These are phyloP conservation scores for Alcedo quadribrachys DNA, from an alignment of 2,797 vertebrate genomes.

Conservation along the genomic window DNA sequence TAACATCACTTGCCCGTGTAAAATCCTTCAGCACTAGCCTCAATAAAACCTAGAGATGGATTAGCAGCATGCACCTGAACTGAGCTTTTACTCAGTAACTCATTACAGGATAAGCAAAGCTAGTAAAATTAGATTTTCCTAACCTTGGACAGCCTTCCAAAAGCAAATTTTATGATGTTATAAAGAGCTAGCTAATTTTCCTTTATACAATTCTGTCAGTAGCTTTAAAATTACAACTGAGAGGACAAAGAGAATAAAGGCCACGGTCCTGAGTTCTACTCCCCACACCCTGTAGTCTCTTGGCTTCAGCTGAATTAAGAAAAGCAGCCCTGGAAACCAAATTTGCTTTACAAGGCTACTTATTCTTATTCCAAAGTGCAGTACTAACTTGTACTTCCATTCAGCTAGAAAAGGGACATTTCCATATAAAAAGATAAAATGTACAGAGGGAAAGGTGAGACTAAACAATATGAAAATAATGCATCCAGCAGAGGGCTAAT, in stretches of 20 bases:
- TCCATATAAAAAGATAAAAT: slow-evolving; percentile 52
- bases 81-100: neutral
- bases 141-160: neutral
- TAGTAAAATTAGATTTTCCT: neutral
- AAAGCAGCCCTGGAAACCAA: slow-evolving; percentile 49
- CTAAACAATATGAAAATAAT: slow-evolving; percentile 20
- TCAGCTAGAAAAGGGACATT: slow-evolving; percentile 33
- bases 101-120: neutral
- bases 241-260: slow-evolving; percentile 5
- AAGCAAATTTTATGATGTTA: neutral
- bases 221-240: neutral
- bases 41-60: neutral
- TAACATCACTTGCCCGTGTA: neutral
- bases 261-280: neutral
- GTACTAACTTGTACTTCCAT: slow-evolving; percentile 39
- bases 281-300: neutral
- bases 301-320: slow-evolving; percentile 10
- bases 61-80: neutral
- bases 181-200: neutral
- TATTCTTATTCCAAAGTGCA: slow-evolving; percentile 48
- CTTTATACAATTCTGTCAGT: neutral
- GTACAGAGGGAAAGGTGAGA: neutral
- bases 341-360: slow-evolving; percentile 54
- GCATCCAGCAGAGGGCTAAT: neutral
- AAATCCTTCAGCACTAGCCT: neutral